Base-by-base conservation (phyloP, 2,888 invertebrate genomes). In the Idaea aversata region DNA sequence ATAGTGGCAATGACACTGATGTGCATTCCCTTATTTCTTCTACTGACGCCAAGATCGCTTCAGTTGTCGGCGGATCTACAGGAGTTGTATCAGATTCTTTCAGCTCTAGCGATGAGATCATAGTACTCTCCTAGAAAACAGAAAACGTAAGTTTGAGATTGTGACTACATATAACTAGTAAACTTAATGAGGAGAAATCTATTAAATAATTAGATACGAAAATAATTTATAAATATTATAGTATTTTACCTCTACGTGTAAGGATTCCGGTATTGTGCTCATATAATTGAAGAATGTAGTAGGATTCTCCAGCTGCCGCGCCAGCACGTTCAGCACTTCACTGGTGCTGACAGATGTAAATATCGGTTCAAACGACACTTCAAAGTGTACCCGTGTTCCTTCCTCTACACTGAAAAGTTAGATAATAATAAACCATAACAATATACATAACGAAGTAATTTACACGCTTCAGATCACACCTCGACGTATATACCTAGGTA, bases 321-420 rank as follows among this genome's bases (percentile, higher is more conserved):
- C 86, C 63, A 97, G 88, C 25, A 97, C 94, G 0, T 94, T 93
- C 64, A 94, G 87, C 15, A 97, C 93, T 74, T 96, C 96, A 0
- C 93, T 88, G 0, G 95, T 95, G 67, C 93, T 94, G 35, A 97
- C 95, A 1, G 94, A 91, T 15, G 94, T 95, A 74, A 94, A 94
- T 69, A 96, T 95, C 0, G 97, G 96, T 88, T 98, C 97, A 78
- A 98, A 97, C 65, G 96, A 95, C 64, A 98, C 94, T 81, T 97
- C 97, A 83, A 98, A 98, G 82, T 97, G 97, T 0, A 98, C 96
- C 62, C 96, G 94, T 64, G 97, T 93, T 69, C 97, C 96, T 67
- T 75, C 66, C 25, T 67, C 69, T 61, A 71, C 74, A 38, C 74
- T 74, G 71, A n/a, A 69, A 47, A 47, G 13, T 13, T 13, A 47